These are phyloP conservation scores for Periphyllus acericola DNA, from an alignment of 2,888 invertebrate species.

Conservation along the genomic window DNA sequence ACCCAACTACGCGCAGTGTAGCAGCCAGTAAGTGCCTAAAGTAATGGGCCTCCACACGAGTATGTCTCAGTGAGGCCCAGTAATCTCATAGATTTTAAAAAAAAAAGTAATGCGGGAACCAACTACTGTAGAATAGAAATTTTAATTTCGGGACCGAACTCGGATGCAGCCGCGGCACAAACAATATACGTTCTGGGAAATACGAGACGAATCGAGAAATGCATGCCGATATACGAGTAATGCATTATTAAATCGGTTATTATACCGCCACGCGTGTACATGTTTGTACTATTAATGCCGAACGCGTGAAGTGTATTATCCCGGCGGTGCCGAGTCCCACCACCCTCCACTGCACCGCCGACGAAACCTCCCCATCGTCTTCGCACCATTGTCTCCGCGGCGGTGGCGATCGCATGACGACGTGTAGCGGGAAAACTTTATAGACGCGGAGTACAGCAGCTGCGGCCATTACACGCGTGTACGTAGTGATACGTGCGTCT, in stretches of 20 bases:
- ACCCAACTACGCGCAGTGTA: too few species aligned
- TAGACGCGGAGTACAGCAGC: neutral
- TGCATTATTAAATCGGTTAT: neutral
- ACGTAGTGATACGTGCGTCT: neutral
- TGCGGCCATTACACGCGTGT: neutral
- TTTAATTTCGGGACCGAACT: too few species aligned
- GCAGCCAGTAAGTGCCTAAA: too few species aligned
- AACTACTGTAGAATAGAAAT: too few species aligned
- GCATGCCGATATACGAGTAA: neutral
- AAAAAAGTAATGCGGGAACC: too few species aligned
- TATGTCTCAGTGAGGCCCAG: too few species aligned
- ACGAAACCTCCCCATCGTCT: neutral
- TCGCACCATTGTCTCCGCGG: neutral
- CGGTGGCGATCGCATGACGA: neutral
- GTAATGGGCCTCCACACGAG: too few species aligned
- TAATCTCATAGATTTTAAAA: too few species aligned
- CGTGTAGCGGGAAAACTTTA: neutral
- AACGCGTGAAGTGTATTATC: conserved; percentile 1
- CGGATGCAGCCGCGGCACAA: too few species aligned
- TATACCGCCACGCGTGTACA: too few species aligned
- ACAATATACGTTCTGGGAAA: neutral
- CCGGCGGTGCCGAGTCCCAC: neutral
- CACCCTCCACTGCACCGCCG: too few species aligned
- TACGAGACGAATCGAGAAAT: neutral
- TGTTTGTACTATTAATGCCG: neutral